Evolutionary conservation across 2,113 vertebrate species (phyloP).

Genomic region (Dicerorhinus sumatrensis): DNA sequence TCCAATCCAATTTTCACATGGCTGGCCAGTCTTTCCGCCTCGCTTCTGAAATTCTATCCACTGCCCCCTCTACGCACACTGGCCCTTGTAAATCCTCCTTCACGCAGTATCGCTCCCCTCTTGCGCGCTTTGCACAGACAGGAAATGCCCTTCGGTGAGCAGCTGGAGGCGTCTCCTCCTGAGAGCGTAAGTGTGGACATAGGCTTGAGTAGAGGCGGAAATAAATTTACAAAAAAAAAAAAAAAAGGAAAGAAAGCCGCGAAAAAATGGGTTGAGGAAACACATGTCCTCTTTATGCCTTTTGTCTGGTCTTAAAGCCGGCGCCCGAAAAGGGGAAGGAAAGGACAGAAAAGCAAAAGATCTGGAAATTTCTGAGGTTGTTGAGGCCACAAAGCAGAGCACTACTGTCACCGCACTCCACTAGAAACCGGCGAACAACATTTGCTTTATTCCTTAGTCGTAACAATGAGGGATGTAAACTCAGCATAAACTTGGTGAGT

Average conservation of each 20-base stretch:
- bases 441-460: not conserved
- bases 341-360: not conserved
- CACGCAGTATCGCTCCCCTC: not conserved
- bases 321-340: too few relatives aligned
- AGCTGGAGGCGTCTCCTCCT: not conserved
- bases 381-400: not conserved
- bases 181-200: not conserved
- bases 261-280: not conserved
- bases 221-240: too few relatives aligned
- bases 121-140: not conserved
- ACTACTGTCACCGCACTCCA: not conserved
- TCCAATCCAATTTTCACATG: accelerated
- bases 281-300: not conserved
- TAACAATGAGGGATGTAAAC: not conserved
- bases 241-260: not conserved
- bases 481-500: not conserved
- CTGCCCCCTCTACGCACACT: too few relatives aligned
- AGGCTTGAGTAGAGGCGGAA: not conserved
- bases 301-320: not conserved
- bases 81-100: not conserved
- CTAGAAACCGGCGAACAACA: too few relatives aligned
- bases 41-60: accelerated
- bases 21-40: not conserved
- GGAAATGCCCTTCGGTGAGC: not conserved
- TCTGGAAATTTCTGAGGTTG: not conserved